phyloP scores from a whole-genome alignment of 37 sponge, comb jelly and placozoan species.

The Cladorhizidae sp. region DNA sequence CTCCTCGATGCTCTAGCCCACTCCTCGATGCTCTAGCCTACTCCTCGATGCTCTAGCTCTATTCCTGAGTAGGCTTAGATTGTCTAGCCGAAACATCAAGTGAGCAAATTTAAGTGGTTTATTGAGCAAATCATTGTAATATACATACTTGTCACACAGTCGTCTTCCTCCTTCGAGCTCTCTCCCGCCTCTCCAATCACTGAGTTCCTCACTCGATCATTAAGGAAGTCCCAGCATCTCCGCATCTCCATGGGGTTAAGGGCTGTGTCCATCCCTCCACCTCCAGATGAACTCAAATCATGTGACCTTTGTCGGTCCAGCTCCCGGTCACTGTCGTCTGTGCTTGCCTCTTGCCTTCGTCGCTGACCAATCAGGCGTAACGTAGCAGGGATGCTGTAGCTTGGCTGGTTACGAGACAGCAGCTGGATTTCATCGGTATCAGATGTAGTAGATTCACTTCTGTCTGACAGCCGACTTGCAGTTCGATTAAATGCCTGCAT shows the following conservation, averaged over 20 bases:
- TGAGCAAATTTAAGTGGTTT: no score
- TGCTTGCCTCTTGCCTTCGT: neutral
- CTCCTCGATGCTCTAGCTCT: no score
- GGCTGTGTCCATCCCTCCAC: neutral
- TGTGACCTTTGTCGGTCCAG: neutral
- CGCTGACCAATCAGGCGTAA: neutral
- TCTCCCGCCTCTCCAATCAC: conserved; percentile 11
- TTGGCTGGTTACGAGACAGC: neutral
- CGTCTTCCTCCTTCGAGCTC: neutral
- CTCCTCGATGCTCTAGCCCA: no score
- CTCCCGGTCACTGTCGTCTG: neutral
- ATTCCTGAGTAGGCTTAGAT: no score
- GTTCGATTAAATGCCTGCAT: neutral
- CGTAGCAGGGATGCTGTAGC: neutral
- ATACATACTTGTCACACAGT: neutral
- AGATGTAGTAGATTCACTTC: neutral
- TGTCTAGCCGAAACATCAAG: no score
- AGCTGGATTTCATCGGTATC: neutral
- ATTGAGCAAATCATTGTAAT: no score
- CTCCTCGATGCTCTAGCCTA: no score
- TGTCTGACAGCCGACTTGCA: neutral
- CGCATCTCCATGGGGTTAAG: neutral
- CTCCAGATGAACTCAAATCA: neutral
- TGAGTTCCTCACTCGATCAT: neutral
- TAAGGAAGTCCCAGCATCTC: conserved; percentile 1